phyloP scores from a whole-genome alignment of 2,797 vertebrate genomes.

The Fistularia tabacaria region DNA sequence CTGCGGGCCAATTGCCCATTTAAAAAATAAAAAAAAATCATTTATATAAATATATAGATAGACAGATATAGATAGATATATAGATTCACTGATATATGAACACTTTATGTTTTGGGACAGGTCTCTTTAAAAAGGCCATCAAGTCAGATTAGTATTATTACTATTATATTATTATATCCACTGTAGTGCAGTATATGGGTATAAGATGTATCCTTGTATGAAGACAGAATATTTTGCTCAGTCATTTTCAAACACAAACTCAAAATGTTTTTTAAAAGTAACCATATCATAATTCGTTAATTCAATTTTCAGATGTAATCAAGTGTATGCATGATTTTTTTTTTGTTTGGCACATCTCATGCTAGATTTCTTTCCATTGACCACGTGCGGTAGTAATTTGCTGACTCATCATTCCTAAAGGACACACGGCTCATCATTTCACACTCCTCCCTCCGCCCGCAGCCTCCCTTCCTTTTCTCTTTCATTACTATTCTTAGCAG shows the following conservation, averaged over 20 bases:
- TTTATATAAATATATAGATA: not conserved
- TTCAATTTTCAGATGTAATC: too few species aligned
- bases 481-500: slow-evolving; percentile 55
- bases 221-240: too few species aligned
- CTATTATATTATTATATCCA: too few species aligned
- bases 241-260: not conserved
- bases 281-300: too few species aligned
- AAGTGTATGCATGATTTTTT: not conserved
- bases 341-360: not conserved
- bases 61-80: too few species aligned
- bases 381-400: slow-evolving; percentile 18
- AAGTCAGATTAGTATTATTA: too few species aligned
- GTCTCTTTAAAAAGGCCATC: too few species aligned
- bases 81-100: too few species aligned
- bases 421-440: slow-evolving; percentile 43
- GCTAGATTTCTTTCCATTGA: slow-evolving; percentile 18
- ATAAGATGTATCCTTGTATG: too few species aligned
- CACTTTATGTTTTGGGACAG: too few species aligned
- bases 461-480: slow-evolving; percentile 38
- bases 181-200: too few species aligned
- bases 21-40: not conserved
- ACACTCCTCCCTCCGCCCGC: slow-evolving; percentile 30
- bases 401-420: slow-evolving; percentile 57
- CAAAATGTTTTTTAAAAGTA: not conserved
- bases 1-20: not conserved